Conservation (phyloP, 1,140 invertebrate genomes). For the Nixonia krombeini region DNA sequence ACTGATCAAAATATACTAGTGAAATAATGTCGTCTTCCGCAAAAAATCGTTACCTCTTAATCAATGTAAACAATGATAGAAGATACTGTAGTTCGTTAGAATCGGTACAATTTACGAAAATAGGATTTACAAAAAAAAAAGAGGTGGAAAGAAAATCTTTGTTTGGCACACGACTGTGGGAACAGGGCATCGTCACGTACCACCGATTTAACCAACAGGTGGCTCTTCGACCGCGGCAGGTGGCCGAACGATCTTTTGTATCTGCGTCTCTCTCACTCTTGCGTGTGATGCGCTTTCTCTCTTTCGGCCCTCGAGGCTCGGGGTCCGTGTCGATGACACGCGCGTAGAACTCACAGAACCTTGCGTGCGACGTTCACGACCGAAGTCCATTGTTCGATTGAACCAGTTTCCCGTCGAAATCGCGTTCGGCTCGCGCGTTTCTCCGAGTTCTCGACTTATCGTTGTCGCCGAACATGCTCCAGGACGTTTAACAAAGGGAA, state of each 20-base stretch:
- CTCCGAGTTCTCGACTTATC: background rate
- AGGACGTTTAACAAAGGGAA: no score
- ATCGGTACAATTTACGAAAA: background rate
- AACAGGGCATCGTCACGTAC: background rate
- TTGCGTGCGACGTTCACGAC: constrained; percentile 11
- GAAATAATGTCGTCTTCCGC: no score
- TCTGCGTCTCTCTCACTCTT: background rate
- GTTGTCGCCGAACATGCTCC: background rate
- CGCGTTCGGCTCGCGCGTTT: background rate
- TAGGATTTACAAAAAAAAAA: background rate
- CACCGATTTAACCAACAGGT: constrained; percentile 31
- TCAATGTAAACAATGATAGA: background rate
- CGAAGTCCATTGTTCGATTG: constrained; percentile 20
- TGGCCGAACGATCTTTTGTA: constrained; percentile 4
- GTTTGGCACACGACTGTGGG: no score
- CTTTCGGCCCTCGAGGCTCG: background rate
- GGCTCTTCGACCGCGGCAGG: constrained; percentile 38
- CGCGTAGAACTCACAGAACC: constrained; percentile 13
- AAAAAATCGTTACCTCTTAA: no score
- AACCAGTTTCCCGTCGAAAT: no score
- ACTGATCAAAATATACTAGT: no score
- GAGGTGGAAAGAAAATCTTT: background rate
- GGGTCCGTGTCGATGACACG: constrained; percentile 18
- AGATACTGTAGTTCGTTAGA: background rate
- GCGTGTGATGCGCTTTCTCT: background rate